Evolutionary conservation across 1,140 invertebrate genomes (phyloP).

Genomic region (Acyrthosiphon pisum): DNA sequence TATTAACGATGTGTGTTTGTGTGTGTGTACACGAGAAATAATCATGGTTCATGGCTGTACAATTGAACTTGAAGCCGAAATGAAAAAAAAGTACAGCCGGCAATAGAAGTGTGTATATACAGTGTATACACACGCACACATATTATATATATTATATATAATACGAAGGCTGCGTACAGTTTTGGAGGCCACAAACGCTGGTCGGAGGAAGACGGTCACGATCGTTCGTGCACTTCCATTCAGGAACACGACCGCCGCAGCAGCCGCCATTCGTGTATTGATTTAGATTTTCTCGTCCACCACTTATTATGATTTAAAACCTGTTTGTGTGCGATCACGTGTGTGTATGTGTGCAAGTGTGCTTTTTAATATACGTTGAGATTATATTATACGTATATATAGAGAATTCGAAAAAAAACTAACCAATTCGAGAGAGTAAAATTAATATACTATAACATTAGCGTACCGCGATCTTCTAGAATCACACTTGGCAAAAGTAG

Average conservation of each 20-base stretch:
- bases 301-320: not conserved
- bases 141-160: not conserved
- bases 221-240: slow-evolving; percentile 43
- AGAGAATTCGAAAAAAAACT: not conserved
- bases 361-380: not conserved
- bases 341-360: not conserved
- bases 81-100: slow-evolving; percentile 1
- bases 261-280: slow-evolving; percentile 26
- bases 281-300: slow-evolving; percentile 18
- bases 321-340: not conserved
- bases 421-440: slow-evolving; percentile 9
- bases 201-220: slow-evolving; percentile 40
- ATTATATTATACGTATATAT: not conserved
- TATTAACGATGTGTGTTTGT: not conserved
- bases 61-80: slow-evolving; percentile 38
- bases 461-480: not conserved
- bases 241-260: not conserved
- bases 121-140: not conserved
- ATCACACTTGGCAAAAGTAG: not conserved
- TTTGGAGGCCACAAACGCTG: slow-evolving; percentile 15
- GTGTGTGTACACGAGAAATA: not conserved
- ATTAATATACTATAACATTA: not conserved
- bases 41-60: slow-evolving; percentile 54
- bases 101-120: not conserved
- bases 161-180: slow-evolving; percentile 2